Base-by-base conservation (phyloP, 2,888 invertebrate species). In the Sesia bembeciformis region DNA sequence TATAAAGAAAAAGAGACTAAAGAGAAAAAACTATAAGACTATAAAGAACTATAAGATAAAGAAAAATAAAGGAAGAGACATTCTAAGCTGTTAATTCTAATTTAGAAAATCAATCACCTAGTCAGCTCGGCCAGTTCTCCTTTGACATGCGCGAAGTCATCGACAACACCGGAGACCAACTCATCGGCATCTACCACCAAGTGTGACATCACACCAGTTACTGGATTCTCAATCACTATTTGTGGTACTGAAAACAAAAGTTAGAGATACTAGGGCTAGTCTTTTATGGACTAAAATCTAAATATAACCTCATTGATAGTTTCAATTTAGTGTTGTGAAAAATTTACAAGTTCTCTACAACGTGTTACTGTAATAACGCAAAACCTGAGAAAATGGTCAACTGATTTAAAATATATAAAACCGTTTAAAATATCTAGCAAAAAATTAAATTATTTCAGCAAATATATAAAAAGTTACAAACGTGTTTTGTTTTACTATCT, bases 121-220 rank as follows among this genome's bases (percentile, higher is more conserved):
- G 73, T 77, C 0, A 80, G 56, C 23, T 76, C 75, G 0, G 76
- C 70, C 55, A 79, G 40, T 3, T 74, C 69, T 0, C 66, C 62
- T 4, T 76, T 75, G 4, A 74, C 60, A 52, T 43, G 7, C 63
- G 57, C 0, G 58, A 58, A 3, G 55, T 65, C 0, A 57, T 61
- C 4, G 57, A 65, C 0, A 56, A 65, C 0, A 57, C 60, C 0
- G 62, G 63, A 0, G 60, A 72, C 69, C 0, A 84, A 40, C 0
- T 70, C 58, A 2, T 76, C 77, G 0, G 74, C 60, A 0, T 72
- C 79, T 0, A 85, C 78, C 3, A 86, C 81, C 2, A 86, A 79
- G 4, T 84, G 86, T 0, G 86, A 81, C 70, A 82, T 77, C 0
- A 81, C 71, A 0, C 76, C 74, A 0, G 76, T 70, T 3, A 75